Evolutionary conservation across 2,113 vertebrate species (phyloP), one percentile per base, ranked within the genome.

Genomic region (Xiphorhynchus elegans): DNA sequence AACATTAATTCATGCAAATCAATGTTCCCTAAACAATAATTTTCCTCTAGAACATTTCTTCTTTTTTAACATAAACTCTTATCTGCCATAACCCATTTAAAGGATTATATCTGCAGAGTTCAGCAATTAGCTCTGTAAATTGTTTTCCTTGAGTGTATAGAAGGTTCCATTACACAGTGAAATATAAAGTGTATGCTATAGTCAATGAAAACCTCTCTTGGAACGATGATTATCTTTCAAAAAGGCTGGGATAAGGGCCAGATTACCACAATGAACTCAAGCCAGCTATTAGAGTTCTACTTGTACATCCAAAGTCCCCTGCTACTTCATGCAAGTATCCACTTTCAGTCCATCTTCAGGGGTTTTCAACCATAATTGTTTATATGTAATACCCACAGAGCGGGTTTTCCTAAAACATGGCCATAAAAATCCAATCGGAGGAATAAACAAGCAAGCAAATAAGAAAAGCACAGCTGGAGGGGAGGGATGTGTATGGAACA

Each of bases 1-100:
- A 95, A 94, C 91, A 95, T 82, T 78, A 95, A 95, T 92, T 94
- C 77, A 73, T 37, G 53, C 87, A 95, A 95, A 97, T 96, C 91
- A 89, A 70, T 50, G 84, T 77, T 93, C 82, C 78, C 94, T 83
- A 96, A 94, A 93, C 95, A 95, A 85, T 91, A 58, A 85, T 96
- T 94, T 93, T 75, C 91, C 81, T 73, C 74, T 24, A 53, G 84
- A 91, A 87, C 50, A 28, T 87, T 87, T 92, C 56, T 89, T 52
- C 69, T 60, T 64, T 90, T 91, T 92, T 58, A 89, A 88, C 70
- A 73, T 62, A 64, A 93, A 89, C 84, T 94, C 91, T 96, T 94
- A 91, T 73, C 90, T 91, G 79, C 35, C 74, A 17, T 33, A 94
- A 50, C 40, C 59, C 81, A 70, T 87, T 91, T 87, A 60, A 84